Percentiles rank a stretch among this genome's conserved stretches.
These are phyloP conservation scores for Rhinogobius similis DNA, from an alignment of 2,113 vertebrate species.

Conservation along the genomic window DNA sequence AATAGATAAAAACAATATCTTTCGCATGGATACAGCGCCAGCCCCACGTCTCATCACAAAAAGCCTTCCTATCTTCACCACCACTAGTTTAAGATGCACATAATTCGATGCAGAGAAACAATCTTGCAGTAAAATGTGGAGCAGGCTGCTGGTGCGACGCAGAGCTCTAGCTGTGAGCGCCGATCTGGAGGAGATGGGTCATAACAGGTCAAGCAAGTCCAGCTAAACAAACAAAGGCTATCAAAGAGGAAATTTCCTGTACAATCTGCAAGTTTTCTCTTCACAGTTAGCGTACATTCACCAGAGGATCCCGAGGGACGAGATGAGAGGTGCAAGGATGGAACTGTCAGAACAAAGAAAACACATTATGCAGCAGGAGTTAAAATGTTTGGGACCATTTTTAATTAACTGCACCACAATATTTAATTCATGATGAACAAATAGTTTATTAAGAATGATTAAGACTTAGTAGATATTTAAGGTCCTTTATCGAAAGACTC, in stretches of 20 bases:
- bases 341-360: conserved; percentile 21
- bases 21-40: too few relatives aligned
- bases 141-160: conserved; percentile 38
- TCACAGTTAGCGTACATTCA: conserved; percentile 61
- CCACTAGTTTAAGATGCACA: background rate
- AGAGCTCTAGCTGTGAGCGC: conserved; percentile 45
- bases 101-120: conserved; percentile 12
- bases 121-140: conserved; percentile 3
- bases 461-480: too few relatives aligned
- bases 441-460: too few relatives aligned
- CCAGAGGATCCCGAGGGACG: conserved; percentile 47
- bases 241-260: conserved; percentile 77
- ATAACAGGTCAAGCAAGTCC: conserved; percentile 64
- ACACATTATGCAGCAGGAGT: background rate
- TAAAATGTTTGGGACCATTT: background rate
- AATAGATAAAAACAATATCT: too few relatives aligned
- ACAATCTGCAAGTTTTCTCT: conserved; percentile 61
- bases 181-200: conserved; percentile 62
- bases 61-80: too few relatives aligned
- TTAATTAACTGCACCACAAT: too few relatives aligned
- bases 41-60: too few relatives aligned
- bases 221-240: conserved; percentile 73
- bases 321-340: conserved; percentile 23
- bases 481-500: too few relatives aligned
- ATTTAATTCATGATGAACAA: too few relatives aligned